A percentile compares a stretch with the other conserved stretches of the same genome.
phyloP scores from a whole-genome alignment of 2,797 vertebrate genomes.

The Sarcophilus harrisii region DNA sequence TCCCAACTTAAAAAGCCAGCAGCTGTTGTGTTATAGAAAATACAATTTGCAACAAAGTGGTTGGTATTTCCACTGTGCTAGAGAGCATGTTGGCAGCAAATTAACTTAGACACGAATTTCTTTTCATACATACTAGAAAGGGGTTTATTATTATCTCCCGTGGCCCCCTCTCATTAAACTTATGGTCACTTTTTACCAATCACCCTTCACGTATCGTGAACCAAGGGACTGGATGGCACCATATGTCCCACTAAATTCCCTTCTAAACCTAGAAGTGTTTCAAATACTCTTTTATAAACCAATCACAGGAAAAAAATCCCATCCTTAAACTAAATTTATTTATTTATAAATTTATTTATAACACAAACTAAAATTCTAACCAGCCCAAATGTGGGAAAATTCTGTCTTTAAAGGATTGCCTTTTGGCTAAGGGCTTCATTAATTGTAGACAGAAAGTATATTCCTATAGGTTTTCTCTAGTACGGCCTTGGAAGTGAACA shows the following conservation, averaged over 20 bases:
- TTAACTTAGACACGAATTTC: background rate
- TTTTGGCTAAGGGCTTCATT: conserved; percentile 7
- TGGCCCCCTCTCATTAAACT: background rate
- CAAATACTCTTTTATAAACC: background rate
- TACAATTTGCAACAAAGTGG: conserved; percentile 27
- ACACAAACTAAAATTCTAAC: conserved; percentile 42
- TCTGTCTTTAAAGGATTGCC: conserved; percentile 15
- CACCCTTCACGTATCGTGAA: background rate
- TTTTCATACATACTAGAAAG: conserved; percentile 29
- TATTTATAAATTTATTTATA: conserved; percentile 48
- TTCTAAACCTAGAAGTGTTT: conserved; percentile 20
- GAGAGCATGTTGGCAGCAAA: conserved; percentile 9
- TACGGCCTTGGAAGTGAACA: conserved; percentile 6
- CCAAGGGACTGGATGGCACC: background rate
- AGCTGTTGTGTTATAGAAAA: conserved; percentile 9
- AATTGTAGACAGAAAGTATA: background rate
- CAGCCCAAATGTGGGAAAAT: conserved; percentile 41
- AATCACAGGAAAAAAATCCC: background rate
- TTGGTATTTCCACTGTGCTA: conserved; percentile 50
- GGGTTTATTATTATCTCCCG: background rate
- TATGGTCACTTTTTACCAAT: background rate
- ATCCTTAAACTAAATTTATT: background rate
- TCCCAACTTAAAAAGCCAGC: conserved; percentile 51
- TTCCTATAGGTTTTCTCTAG: conserved; percentile 12
- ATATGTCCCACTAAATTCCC: background rate